phyloP scores from a whole-genome alignment of 1,140 invertebrate species.

The Ephestia elutella region DNA sequence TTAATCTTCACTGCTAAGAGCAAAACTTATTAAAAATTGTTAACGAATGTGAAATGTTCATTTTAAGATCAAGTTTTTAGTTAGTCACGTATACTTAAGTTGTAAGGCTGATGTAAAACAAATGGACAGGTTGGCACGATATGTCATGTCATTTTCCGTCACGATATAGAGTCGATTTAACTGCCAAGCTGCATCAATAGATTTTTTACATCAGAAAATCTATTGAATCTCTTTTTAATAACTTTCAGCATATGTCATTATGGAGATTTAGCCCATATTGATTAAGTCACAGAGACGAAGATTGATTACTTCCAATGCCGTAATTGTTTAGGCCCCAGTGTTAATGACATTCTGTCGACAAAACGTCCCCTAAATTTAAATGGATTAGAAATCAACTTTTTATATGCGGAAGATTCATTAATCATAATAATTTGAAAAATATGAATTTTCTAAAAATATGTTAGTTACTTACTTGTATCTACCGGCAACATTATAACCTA shows the following conservation, averaged over 20 bases:
- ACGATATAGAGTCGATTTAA: too few species aligned
- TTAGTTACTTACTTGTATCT: too few species aligned
- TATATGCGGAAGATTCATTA: constrained; percentile 7
- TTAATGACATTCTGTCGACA: constrained; percentile 9
- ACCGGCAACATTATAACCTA: too few species aligned
- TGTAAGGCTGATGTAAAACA: too few species aligned
- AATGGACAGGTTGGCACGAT: too few species aligned
- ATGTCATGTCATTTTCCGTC: too few species aligned
- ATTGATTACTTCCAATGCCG: constrained; percentile 21
- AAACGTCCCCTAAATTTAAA: constrained; percentile 10
- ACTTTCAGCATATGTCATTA: neutral
- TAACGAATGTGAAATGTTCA: neutral
- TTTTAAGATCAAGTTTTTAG: too few species aligned
- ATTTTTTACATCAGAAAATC: too few species aligned
- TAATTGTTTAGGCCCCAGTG: constrained; percentile 19
- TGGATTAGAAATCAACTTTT: constrained; percentile 13
- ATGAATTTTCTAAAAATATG: neutral
- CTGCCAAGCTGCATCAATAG: too few species aligned
- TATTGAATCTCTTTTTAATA: too few species aligned
- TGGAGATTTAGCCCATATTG: constrained; percentile 12
- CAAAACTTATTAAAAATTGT: neutral
- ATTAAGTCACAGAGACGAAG: constrained; percentile 20
- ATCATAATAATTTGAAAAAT: constrained; percentile 4
- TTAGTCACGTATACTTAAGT: too few species aligned
- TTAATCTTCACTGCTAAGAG: constrained; percentile 46